phyloP scores from a whole-genome alignment of 2,888 invertebrate genomes.

The Platycheirus rosarum region DNA sequence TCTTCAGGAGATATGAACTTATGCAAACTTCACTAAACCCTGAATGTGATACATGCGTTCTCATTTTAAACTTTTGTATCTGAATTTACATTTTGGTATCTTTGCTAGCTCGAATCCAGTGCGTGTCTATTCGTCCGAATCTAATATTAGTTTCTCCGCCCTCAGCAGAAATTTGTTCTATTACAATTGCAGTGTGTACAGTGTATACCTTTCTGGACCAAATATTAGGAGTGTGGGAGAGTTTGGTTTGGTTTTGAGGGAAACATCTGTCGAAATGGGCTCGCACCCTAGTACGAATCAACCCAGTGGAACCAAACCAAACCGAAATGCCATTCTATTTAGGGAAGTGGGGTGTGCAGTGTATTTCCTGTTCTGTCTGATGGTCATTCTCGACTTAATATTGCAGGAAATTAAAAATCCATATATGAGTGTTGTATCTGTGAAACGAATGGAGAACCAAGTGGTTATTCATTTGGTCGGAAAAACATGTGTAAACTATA shows the following conservation, averaged over 20 bases:
- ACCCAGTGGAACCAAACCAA: conserved; percentile 11
- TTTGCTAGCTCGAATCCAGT: not conserved
- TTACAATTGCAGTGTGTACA: not conserved
- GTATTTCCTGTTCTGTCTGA: conserved; percentile 51
- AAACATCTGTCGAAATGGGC: conserved; percentile 34
- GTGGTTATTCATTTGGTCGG: conserved; percentile 36
- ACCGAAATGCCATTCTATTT: not conserved
- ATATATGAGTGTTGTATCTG: not conserved
- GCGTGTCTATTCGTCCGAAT: conserved; percentile 13
- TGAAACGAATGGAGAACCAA: not conserved
- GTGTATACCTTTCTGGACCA: not conserved
- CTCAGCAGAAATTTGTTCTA: not conserved
- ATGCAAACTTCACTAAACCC: not conserved
- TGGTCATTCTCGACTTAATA: conserved; percentile 29
- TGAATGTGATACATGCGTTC: not conserved
- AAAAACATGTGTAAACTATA: conserved; percentile 52
- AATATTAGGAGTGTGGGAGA: not conserved
- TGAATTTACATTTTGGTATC: not conserved
- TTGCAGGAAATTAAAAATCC: conserved; percentile 35
- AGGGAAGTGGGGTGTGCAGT: conserved; percentile 15
- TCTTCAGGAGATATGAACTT: not conserved
- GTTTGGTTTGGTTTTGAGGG: conserved; percentile 7
- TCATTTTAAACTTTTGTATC: not conserved
- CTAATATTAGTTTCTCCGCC: conserved; percentile 8
- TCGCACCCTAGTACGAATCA: conserved; percentile 8